Evolutionary conservation across 2,113 vertebrate species (phyloP).

Genomic region (Amazona guildingii): DNA sequence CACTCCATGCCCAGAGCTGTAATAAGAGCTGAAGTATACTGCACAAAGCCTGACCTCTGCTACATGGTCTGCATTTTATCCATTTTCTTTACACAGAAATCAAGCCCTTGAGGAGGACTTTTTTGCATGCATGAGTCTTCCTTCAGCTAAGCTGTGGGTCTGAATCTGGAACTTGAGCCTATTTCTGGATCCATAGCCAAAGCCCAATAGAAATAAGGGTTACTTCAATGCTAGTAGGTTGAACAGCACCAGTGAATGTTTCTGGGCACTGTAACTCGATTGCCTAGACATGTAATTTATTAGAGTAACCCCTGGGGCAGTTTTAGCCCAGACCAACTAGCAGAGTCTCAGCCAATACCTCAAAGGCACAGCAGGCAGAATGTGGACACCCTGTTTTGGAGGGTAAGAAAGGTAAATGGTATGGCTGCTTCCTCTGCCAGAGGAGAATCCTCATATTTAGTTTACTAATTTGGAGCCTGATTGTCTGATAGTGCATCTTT

Average conservation of each 20-base stretch:
- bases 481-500: rapidly evolving
- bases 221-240: not conserved
- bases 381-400: not conserved
- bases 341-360: not conserved
- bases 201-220: not conserved
- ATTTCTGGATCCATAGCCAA: not conserved
- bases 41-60: not conserved
- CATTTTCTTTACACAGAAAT: not conserved
- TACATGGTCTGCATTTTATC: not conserved
- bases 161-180: not conserved
- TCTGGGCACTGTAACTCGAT: not conserved
- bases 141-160: not conserved
- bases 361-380: not conserved
- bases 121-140: not conserved
- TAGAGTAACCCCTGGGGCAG: not conserved
- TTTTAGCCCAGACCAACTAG: not conserved
- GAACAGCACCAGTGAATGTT: not conserved
- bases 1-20: not conserved
- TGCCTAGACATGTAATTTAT: not conserved
- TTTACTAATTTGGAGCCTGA: not conserved
- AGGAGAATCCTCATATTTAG: not conserved
- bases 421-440: not conserved
- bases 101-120: not conserved
- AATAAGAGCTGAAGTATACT: not conserved
- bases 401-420: not conserved